These are phyloP conservation scores for Drosophila funebris DNA, from an alignment of 1,140 invertebrate genomes.

Conservation along the genomic window DNA sequence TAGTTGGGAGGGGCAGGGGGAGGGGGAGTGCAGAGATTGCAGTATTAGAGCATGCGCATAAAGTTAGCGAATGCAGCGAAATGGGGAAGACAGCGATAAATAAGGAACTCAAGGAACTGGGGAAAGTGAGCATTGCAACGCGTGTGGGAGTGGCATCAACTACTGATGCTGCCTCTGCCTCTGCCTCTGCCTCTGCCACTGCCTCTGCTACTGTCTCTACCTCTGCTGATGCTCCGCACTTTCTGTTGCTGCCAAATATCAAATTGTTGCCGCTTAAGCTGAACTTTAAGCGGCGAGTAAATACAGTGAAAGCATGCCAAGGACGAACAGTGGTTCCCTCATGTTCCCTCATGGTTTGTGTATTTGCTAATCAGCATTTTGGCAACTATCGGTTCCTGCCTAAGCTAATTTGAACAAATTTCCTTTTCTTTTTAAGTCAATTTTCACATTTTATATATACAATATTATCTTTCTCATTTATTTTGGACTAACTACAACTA, in stretches of 20 bases:
- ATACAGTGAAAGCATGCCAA: constrained; percentile 18
- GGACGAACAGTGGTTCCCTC: background rate
- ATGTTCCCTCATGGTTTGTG: background rate
- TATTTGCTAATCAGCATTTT: background rate
- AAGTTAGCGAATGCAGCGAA: constrained; percentile 47
- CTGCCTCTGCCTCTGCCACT: background rate
- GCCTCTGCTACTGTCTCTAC: background rate
- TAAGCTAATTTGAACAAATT: background rate
- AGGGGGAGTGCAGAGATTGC: background rate
- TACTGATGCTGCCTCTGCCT: background rate
- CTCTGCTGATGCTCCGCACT: constrained; percentile 6
- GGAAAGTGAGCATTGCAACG: constrained; percentile 34
- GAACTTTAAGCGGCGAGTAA: background rate
- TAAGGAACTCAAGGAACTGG: constrained; percentile 34
- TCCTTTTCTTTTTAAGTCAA: background rate
- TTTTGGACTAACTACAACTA: background rate
- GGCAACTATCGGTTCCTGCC: background rate
- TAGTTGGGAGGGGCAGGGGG: background rate
- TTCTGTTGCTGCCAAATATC: background rate
- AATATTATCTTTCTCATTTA: background rate
- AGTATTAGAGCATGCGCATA: constrained; percentile 48
- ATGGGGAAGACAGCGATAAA: constrained; percentile 18
- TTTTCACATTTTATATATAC: background rate
- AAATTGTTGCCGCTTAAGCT: constrained; percentile 16
- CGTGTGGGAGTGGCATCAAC: constrained; percentile 58